Evolutionary conservation across 2,888 invertebrate species (phyloP).

Genomic region (Macaria notata): DNA sequence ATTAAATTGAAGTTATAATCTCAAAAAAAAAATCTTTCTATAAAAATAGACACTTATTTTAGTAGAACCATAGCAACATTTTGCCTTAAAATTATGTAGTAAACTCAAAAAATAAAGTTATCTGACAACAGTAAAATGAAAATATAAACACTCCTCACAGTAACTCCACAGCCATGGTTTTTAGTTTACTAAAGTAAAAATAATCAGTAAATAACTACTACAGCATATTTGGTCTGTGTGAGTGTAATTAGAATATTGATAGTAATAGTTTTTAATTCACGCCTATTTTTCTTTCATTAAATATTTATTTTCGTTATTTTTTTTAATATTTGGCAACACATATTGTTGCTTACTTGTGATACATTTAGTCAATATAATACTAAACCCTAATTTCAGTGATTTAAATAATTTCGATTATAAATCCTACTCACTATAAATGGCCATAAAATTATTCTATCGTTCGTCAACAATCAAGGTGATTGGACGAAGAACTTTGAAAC

Average conservation of each 20-base stretch:
- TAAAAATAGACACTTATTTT: slow-evolving; percentile 9
- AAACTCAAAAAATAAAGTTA: slow-evolving; percentile 25
- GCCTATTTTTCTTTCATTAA: background rate
- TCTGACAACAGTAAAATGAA: slow-evolving; percentile 9
- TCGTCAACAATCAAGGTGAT: background rate
- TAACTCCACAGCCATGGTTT: slow-evolving; percentile 46
- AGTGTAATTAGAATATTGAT: background rate
- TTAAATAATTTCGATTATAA: background rate
- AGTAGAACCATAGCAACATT: background rate
- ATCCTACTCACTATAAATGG: slow-evolving; percentile 5
- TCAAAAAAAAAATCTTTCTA: slow-evolving; percentile 4
- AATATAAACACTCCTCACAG: slow-evolving; percentile 35
- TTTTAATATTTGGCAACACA: background rate
- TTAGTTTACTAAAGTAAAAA: slow-evolving; percentile 21
- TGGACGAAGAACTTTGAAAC: slow-evolving; percentile 10
- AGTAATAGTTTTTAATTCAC: background rate
- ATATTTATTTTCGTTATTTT: background rate
- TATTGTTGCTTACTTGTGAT: background rate
- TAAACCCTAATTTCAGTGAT: slow-evolving; percentile 5
- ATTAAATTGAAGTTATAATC: background rate
- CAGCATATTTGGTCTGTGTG: slow-evolving; percentile 23
- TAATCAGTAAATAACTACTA: slow-evolving; percentile 23
- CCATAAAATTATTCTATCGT: slow-evolving; percentile 2
- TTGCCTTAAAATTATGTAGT: slow-evolving; percentile 13
- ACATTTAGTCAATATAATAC: slow-evolving; percentile 10